Evolutionary conservation across 2,797 vertebrate species (phyloP), one percentile per base, ranked within the genome.

Genomic region (Notolepis coatsorum): DNA sequence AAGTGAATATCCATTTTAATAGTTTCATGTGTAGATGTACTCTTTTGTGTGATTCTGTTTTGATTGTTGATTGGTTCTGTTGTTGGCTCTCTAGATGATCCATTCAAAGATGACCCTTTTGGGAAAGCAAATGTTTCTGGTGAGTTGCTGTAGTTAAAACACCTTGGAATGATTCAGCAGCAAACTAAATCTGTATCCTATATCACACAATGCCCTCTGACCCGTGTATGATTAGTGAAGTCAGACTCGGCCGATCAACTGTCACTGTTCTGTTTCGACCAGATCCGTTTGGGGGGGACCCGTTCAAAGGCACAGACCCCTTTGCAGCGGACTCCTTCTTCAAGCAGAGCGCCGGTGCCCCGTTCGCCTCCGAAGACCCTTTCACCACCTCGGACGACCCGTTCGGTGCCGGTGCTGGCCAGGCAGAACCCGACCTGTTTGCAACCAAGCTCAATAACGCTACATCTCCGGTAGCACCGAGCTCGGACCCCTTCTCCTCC

Each of bases 21-120:
- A n/a, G n/a, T n/a, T n/a, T n/a, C 50, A 52, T 35, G 21, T 52
- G 15, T 31, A 35, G 21, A 35, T 37, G 30, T 52, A 18, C 50
- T 18, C 9, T 52, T 52, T 24, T 35, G 30, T 8, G 50, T 7
- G 6, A 52, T 52, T 37, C 10, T 13, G 7, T 21, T 23, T 24
- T 20, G 21, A 21, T 0, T 5, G 21, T 6, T 58, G 17, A 23
- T 28, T 55, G 31, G 8, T 30, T 49, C 2, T 15, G 5, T 24
- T 23, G 13, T 54, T 31, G 43, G 46, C 24, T 48, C 74, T 84
- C 25, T 67, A 98, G 97, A 90, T 53, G 96, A 99, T 90, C 97
- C 96, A 51, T 99, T 99, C 79, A 98, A 96, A 77, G 96, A 98
- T 80, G 97, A 99, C 84, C 97, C 93, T 23, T 99, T 99, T 92